Percentiles rank a stretch among this genome's conserved stretches.
Conservation (phyloP, 2,797 vertebrate genomes). For the Vultur gryphus region DNA sequence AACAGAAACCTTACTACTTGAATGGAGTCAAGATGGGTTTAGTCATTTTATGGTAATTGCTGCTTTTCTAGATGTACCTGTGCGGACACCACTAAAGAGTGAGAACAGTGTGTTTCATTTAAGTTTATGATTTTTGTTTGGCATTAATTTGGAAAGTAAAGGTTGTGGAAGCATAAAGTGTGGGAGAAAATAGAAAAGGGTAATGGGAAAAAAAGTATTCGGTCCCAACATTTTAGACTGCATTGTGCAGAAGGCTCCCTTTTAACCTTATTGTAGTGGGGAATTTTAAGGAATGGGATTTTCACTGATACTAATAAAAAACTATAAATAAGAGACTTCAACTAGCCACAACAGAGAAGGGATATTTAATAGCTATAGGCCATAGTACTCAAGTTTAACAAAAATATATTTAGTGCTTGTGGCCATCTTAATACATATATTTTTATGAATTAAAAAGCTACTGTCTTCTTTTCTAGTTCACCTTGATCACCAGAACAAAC, state of each 20-base stretch:
- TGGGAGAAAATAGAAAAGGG: not conserved
- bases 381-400: not conserved
- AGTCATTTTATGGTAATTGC: not conserved
- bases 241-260: not conserved
- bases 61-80: not conserved
- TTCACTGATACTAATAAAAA: not conserved
- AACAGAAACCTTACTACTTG: not conserved
- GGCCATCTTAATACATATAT: not conserved
- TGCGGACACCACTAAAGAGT: not conserved
- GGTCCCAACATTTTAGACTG: not conserved
- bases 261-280: not conserved
- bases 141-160: not conserved
- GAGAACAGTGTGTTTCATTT: not conserved
- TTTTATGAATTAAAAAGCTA: not conserved
- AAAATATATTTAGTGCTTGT: not conserved
- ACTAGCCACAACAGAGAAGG: not conserved
- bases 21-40: not conserved
- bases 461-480: constrained; percentile 40
- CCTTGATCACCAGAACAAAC: not conserved
- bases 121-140: not conserved
- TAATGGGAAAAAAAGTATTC: not conserved
- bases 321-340: not conserved
- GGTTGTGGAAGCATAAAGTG: not conserved
- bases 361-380: not conserved
- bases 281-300: not conserved